Conservation (phyloP, 2,113 vertebrate genomes). For the Cochlearius cochlearius region DNA sequence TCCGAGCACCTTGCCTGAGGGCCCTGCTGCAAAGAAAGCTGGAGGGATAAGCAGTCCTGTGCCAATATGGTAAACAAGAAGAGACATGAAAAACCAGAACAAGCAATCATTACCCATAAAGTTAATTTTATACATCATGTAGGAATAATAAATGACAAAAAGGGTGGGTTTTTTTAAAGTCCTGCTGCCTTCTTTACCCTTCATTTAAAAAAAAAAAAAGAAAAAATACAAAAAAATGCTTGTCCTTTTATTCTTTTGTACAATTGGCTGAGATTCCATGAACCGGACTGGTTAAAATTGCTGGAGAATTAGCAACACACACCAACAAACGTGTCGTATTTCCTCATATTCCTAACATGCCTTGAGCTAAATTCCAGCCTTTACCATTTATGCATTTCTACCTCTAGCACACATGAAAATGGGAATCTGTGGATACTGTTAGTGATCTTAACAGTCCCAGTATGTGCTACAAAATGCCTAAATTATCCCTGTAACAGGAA, state of each 20-base stretch:
- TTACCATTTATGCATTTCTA: neutral
- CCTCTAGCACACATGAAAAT: neutral
- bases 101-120: neutral
- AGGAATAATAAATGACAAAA: neutral
- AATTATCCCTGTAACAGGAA: neutral
- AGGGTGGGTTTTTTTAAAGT: neutral
- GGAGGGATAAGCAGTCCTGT: neutral
- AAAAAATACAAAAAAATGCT: neutral
- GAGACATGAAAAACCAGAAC: neutral
- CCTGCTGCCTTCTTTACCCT: neutral
- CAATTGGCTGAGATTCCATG: neutral
- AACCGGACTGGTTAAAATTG: neutral
- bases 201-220: neutral
- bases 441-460: neutral
- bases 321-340: fast-evolving
- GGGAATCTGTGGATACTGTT: neutral
- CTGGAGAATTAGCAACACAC: neutral
- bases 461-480: neutral
- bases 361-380: neutral
- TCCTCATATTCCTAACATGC: neutral
- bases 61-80: neutral
- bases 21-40: neutral
- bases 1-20: neutral
- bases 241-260: neutral
- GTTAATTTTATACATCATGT: neutral